These are phyloP conservation scores for Xerus rutilus DNA, from an alignment of 2,797 vertebrate species.

Conservation along the genomic window DNA sequence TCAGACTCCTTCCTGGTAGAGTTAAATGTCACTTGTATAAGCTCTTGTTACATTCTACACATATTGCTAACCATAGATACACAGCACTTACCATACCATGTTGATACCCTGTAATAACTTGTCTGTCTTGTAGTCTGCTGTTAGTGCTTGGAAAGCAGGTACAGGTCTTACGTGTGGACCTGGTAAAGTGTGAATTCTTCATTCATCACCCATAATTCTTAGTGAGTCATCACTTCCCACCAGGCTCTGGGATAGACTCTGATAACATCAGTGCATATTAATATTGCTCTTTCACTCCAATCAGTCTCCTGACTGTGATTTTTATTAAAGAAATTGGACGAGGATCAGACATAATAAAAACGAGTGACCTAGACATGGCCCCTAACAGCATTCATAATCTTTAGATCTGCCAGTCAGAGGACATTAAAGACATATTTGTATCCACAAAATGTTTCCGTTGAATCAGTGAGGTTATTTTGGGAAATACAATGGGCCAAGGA, in stretches of 20 bases:
- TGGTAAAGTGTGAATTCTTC: neutral
- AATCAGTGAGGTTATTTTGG: conserved; percentile 71
- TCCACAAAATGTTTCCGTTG: conserved; percentile 61
- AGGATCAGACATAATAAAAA: conserved; percentile 52
- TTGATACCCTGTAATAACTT: neutral
- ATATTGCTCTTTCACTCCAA: conserved; percentile 29
- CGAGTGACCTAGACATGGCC: neutral
- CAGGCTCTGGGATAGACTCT: neutral
- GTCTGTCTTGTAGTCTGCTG: neutral
- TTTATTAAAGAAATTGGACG: conserved; percentile 60
- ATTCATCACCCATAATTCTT: conserved; percentile 30
- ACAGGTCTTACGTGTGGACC: neutral
- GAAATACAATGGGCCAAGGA: conserved; percentile 48
- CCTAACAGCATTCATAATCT: neutral
- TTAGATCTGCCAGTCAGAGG: conserved; percentile 53
- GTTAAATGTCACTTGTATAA: neutral
- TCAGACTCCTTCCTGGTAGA: neutral
- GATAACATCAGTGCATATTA: conserved; percentile 37
- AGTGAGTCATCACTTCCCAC: neutral
- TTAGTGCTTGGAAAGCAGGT: conserved; percentile 41
- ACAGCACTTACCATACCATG: neutral
- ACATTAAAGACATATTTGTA: conserved; percentile 66
- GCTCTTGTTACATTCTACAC: neutral
- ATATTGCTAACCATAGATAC: neutral
- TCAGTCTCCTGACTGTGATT: neutral